A percentile compares a stretch with the other conserved stretches of the same genome.
Evolutionary conservation across 2,113 vertebrate species (phyloP).

Genomic region (human (Homo sapiens)): GRCh38 chr16:27216501-27217000

Average conservation of each 20-base stretch:
- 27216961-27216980: not conserved
- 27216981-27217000: not conserved
- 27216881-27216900: not conserved
- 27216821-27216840: not conserved
- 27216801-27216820: not conserved
- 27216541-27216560: not conserved
- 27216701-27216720: not conserved
- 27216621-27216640: not conserved
- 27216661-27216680: not conserved
- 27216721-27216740: not conserved
- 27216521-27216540: not conserved
- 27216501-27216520: not conserved
- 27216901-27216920: not conserved
- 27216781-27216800: not conserved
- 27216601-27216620: too few relatives aligned
- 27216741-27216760: not conserved
- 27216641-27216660: not conserved
- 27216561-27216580: not conserved
- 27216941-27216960: not conserved
- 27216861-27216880: not conserved
- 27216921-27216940: not conserved
- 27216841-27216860: not conserved
- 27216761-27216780: not conserved
- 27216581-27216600: not conserved
- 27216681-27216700: not conserved